Evolutionary conservation across 2,113 vertebrate genomes (phyloP).

Genomic region (Oryzias woworae): DNA sequence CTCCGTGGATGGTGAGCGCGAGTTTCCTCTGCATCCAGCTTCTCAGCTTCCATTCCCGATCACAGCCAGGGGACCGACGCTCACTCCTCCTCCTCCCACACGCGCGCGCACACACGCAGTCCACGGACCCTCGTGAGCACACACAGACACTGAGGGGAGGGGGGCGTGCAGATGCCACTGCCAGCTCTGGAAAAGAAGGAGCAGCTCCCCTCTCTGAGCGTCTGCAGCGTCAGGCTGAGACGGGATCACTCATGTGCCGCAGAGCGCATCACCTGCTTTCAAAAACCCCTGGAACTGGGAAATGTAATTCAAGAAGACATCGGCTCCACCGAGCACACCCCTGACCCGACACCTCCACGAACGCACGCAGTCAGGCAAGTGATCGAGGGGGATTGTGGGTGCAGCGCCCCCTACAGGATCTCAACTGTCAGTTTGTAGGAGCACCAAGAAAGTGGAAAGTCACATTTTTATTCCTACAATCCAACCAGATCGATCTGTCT

Average conservation of each 20-base stretch:
- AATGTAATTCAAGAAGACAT: constrained; percentile 41
- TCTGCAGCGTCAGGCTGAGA: constrained; percentile 20
- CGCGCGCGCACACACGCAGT: constrained; percentile 24
- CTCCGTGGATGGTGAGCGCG: constrained; percentile 42
- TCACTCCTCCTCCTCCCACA: constrained; percentile 61
- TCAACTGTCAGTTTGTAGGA: neutral
- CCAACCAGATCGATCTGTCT: too few species aligned
- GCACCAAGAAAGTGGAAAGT: neutral
- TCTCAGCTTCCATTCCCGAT: constrained; percentile 68
- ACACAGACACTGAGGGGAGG: constrained; percentile 35
- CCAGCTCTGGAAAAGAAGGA: constrained; percentile 47
- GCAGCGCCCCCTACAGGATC: constrained; percentile 68
- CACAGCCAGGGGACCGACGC: constrained; percentile 53
- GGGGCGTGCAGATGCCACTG: constrained; percentile 58
- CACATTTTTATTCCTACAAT: too few species aligned
- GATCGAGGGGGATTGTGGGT: neutral
- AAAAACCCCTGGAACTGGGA: too few species aligned
- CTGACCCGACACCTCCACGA: constrained; percentile 49
- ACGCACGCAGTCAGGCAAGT: constrained; percentile 10
- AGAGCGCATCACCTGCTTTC: too few species aligned
- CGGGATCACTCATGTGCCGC: neutral
- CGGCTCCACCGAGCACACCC: constrained; percentile 58
- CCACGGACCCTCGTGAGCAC: constrained; percentile 30
- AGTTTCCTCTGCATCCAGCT: constrained; percentile 73
- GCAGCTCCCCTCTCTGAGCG: constrained; percentile 46